These are phyloP conservation scores for Chiropotes sagulatus DNA, from an alignment of 2,797 vertebrate genomes.

Conservation along the genomic window DNA sequence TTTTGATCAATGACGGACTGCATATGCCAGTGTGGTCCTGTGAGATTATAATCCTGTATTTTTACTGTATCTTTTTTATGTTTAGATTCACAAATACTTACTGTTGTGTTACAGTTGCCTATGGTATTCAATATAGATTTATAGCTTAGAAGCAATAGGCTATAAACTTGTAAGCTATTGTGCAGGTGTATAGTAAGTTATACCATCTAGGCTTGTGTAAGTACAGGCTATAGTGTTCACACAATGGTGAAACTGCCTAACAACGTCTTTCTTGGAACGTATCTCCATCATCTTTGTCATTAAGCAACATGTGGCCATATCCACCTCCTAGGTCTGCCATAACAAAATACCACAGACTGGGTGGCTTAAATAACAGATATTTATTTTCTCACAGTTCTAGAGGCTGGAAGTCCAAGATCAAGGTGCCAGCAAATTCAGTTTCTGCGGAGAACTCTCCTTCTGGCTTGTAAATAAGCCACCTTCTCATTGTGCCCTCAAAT, in stretches of 20 bases:
- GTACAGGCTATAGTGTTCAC: background rate
- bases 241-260: background rate
- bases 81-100: background rate
- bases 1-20: background rate
- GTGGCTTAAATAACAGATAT: background rate
- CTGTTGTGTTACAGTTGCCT: background rate
- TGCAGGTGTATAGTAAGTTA: background rate
- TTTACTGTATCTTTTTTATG: background rate
- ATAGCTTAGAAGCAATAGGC: too few species aligned
- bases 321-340: background rate
- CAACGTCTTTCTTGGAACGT: background rate
- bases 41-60: background rate
- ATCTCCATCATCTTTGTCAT: background rate
- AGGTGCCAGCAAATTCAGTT: accelerated
- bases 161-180: background rate
- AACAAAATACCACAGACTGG: background rate
- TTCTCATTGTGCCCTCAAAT: background rate
- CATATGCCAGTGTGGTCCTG: background rate
- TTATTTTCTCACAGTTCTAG: background rate
- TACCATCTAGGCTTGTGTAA: background rate
- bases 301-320: background rate
- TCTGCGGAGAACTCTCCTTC: background rate
- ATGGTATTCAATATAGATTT: background rate
- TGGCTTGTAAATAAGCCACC: background rate
- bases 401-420: background rate